Conservation (phyloP, 2,888 invertebrate genomes). For the Dione juno region DNA sequence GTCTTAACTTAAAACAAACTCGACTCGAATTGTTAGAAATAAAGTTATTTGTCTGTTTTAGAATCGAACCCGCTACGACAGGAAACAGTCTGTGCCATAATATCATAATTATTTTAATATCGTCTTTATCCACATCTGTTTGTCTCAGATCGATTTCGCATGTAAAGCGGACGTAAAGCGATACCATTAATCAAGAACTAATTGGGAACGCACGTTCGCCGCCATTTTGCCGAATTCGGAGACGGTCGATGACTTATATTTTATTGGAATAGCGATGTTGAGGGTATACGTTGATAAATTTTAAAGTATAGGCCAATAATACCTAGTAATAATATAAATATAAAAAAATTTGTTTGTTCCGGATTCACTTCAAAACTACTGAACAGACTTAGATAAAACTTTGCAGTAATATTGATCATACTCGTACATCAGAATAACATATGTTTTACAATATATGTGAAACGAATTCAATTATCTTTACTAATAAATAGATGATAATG, state of each 20-base stretch:
- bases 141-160: conserved; percentile 43
- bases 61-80: neutral
- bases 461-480: too few relatives aligned
- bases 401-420: too few relatives aligned
- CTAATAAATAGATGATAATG: too few relatives aligned
- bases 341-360: too few relatives aligned
- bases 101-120: conserved; percentile 7
- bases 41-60: neutral
- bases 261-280: neutral
- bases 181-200: conserved; percentile 46
- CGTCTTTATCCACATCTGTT: conserved; percentile 8
- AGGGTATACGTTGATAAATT: too few relatives aligned
- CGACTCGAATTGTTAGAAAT: too few relatives aligned
- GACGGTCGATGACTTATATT: conserved; percentile 39
- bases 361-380: too few relatives aligned
- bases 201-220: conserved; percentile 45
- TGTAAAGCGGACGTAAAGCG: conserved; percentile 44
- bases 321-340: too few relatives aligned
- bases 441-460: too few relatives aligned
- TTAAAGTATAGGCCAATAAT: neutral
- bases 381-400: too few relatives aligned
- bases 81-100: neutral
- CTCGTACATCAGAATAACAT: too few relatives aligned
- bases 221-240: conserved; percentile 42
- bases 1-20: too few relatives aligned